phyloP scores from a whole-genome alignment of 2,797 vertebrate species.

The Pachyuromys duprasi region DNA sequence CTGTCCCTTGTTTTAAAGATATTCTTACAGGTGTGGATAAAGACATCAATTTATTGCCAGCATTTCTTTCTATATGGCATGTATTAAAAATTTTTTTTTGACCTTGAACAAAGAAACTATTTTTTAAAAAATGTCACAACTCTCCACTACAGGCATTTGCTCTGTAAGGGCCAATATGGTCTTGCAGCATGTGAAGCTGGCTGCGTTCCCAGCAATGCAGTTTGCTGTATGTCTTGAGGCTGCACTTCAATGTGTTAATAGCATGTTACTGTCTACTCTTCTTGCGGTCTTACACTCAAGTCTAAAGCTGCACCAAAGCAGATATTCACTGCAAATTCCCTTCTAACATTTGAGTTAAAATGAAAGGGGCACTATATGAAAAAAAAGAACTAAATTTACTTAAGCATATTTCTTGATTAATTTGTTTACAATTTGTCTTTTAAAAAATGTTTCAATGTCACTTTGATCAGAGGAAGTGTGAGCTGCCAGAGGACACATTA shows the following conservation, averaged over 20 bases:
- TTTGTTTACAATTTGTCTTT: constrained; percentile 19
- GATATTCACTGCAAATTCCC: neutral
- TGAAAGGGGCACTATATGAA: neutral
- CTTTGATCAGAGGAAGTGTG: neutral
- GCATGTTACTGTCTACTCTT: constrained; percentile 10
- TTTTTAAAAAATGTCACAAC: constrained; percentile 21
- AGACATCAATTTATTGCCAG: constrained; percentile 28
- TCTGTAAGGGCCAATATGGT: constrained; percentile 21
- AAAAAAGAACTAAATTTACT: constrained; percentile 34
- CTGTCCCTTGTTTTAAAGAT: constrained; percentile 16
- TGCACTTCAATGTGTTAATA: neutral
- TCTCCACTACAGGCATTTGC: constrained; percentile 2
- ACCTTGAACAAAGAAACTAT: constrained; percentile 50
- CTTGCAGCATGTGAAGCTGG: neutral
- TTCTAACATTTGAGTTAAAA: neutral
- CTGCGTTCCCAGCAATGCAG: constrained; percentile 3
- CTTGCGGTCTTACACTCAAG: constrained; percentile 14
- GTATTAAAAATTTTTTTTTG: neutral
- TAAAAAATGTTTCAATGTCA: neutral
- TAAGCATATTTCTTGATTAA: constrained; percentile 32
- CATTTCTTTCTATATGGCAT: constrained; percentile 6
- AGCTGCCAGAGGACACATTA: neutral
- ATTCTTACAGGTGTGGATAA: constrained; percentile 38
- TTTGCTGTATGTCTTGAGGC: neutral
- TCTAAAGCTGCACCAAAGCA: constrained; percentile 35